Evolutionary conservation across 2,888 invertebrate species (phyloP).

Genomic region (Acanthococcus lagerstroemiae): DNA sequence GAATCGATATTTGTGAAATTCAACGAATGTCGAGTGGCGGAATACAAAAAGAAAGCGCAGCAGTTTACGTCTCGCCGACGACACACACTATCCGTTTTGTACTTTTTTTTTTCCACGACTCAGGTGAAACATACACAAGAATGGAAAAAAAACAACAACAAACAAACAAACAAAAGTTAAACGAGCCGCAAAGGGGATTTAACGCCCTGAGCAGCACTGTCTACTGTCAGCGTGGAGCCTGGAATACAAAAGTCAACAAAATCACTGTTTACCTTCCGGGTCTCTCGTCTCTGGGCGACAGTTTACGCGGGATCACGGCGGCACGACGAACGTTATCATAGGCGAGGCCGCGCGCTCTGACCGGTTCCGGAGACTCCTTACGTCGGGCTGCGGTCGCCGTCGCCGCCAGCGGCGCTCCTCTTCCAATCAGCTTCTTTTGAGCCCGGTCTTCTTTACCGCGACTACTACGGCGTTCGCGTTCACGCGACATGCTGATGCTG

Average conservation of each 20-base stretch:
- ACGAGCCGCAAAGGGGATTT: not conserved
- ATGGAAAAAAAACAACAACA: not conserved
- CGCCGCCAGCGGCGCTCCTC: not conserved
- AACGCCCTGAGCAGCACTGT: not conserved
- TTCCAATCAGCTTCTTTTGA: not conserved
- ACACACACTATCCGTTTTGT: too few species aligned
- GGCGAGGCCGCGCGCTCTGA: not conserved
- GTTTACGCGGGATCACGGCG: not conserved
- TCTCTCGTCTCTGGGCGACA: constrained; percentile 19
- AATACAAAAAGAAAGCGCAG: too few species aligned
- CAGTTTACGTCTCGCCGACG: too few species aligned
- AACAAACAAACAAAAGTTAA: not conserved
- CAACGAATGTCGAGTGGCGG: too few species aligned
- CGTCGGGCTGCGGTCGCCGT: not conserved
- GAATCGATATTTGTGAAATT: too few species aligned
- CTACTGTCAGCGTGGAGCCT: not conserved
- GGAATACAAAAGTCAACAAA: not conserved
- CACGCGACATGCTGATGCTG: not conserved
- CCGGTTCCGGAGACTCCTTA: constrained; percentile 11
- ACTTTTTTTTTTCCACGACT: too few species aligned
- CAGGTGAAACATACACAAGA: not conserved
- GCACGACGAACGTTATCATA: constrained; percentile 1
- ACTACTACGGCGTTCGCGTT: not conserved
- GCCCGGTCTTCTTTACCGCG: constrained; percentile 8
- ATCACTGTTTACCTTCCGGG: constrained; percentile 9